Evolutionary conservation across 2,113 vertebrate species (phyloP), one percentile per base, ranked within the genome.

Genomic region (Girardinichthys multiradiatus): DNA sequence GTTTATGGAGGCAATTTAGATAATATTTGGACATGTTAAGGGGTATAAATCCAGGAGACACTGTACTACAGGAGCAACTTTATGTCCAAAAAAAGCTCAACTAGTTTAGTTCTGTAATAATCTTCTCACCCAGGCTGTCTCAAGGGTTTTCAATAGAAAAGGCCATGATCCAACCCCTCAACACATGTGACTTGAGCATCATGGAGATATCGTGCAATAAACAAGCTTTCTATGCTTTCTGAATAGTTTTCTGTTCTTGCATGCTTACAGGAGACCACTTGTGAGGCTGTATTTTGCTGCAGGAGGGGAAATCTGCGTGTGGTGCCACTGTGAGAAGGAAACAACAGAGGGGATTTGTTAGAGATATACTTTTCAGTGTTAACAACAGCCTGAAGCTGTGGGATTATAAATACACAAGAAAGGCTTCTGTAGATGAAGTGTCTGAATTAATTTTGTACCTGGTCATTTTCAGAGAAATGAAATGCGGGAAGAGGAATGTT

Each of bases 191-290:
- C 37, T 26, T 14, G 57, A 33, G 26, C 35, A 31, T 27, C 33
- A 24, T 57, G n/a, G 70, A 68, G 74, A 21, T 57, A 29, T 63
- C 28, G 21, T 6, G 14, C 42, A 10, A 5, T 29, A 8, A 63
- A 70, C 51, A 72, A 31, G 28, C 24, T 2, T n/a, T 42, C 37
- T 0, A 33, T 33, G 30, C 63, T 70, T 33, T 45, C 60, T 33
- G 70, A 80, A 69, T 67, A 62, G 54, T 27, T 62, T 37, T 35
- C 37, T 62, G 61, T 79, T 69, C 39, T 27, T 15, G 57, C 58
- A 15, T 86, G 77, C 30, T 80, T 27, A 60, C 76, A 72, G 68
- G 19, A 63, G 76, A 64, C 21, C 45, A 57, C 26, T 68, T 72
- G 72, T 76, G 68, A 26, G 28, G 63, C 48, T n/a, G 17, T 4